Conservation (phyloP, 1,140 invertebrate species). For the Zelostemma sp. region DNA sequence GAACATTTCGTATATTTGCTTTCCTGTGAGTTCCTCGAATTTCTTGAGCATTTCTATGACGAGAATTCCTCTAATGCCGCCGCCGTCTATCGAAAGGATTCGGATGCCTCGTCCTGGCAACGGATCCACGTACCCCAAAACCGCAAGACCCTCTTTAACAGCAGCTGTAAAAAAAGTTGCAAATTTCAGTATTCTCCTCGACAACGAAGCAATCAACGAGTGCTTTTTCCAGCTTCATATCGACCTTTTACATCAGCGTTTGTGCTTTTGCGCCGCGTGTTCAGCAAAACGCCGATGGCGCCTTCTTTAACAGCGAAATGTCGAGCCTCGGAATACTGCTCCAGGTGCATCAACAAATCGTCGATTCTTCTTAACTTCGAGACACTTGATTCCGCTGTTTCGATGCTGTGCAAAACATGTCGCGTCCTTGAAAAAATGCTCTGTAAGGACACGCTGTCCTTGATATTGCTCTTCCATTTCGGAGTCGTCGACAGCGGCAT, state of each 20-base stretch:
- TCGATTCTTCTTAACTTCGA: slow-evolving; percentile 75
- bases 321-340: slow-evolving; percentile 80
- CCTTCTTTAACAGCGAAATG: slow-evolving; percentile 80
- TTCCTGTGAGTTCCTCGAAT: slow-evolving; percentile 80
- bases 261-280: slow-evolving; percentile 59
- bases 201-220: too few relatives aligned
- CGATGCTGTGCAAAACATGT: slow-evolving; percentile 77
- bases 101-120: slow-evolving; percentile 81
- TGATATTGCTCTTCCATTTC: slow-evolving; percentile 66
- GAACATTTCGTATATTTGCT: slow-evolving; percentile 80
- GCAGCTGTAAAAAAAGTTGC: slow-evolving; percentile 43
- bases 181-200: background rate
- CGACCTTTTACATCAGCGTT: slow-evolving; percentile 65
- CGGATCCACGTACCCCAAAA: slow-evolving; percentile 82
- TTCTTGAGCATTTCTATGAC: slow-evolving; percentile 85
- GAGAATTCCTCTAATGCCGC: slow-evolving; percentile 87
- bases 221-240: too few relatives aligned
- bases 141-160: slow-evolving; percentile 76
- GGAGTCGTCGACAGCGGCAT: slow-evolving; percentile 44
- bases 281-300: slow-evolving; percentile 74
- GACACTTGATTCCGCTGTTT: slow-evolving; percentile 72
- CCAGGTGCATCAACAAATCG: slow-evolving; percentile 78
- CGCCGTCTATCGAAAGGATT: slow-evolving; percentile 91
- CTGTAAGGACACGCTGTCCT: slow-evolving; percentile 67
- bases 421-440: slow-evolving; percentile 76